Evolutionary conservation across 2,113 vertebrate genomes (phyloP), one percentile per base, ranked within the genome.

Genomic region (Mohoua ochrocephala): DNA sequence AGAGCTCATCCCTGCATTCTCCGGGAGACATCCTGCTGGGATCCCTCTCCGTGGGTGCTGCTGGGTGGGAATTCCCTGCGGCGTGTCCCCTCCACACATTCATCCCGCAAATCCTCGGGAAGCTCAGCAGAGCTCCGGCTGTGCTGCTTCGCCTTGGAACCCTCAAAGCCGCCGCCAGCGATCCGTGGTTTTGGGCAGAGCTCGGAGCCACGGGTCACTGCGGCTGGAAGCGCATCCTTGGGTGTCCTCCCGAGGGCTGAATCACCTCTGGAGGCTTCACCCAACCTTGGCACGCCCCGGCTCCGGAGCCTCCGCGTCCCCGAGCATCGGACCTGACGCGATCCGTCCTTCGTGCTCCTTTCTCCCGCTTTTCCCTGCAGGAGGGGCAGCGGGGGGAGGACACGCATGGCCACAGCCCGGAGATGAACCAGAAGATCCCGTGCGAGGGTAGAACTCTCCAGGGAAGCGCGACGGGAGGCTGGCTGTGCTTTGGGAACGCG

Each of bases 71-170:
- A 16, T 54, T 78, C 18, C 1, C 50, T 10, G 56, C 67, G 5
- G 5, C 0, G 22, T 7, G 5, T 33, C 59, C 45, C 47, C 33
- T 59, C n/a, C 6, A 0, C 10, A 3, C 7, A 0, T 13, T 69
- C 4, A 7, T 17, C 70, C 13, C 11, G 2, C 0, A 5, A 6
- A 13, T 8, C 87, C 65, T 20, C 0, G 16, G 63, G 39, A 15
- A 61, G 41, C 93, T 24, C 63, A 7, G n/a, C n/a, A n/a, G n/a
- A n/a, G n/a, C n/a, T n/a, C n/a, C n/a, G 65, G 35, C 78, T 16
- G 1, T 1, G n/a, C 87, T 67, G 84, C 9, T 10, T 27, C 13
- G 52, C 61, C 67, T 64, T 15, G 9, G 71, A 20, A 18, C 11
- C 4, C 2, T 82, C 79, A 13, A 28, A 45, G 19, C 16, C 0